phyloP scores from a whole-genome alignment of 2,113 vertebrate species.

The Hemicordylus capensis region DNA sequence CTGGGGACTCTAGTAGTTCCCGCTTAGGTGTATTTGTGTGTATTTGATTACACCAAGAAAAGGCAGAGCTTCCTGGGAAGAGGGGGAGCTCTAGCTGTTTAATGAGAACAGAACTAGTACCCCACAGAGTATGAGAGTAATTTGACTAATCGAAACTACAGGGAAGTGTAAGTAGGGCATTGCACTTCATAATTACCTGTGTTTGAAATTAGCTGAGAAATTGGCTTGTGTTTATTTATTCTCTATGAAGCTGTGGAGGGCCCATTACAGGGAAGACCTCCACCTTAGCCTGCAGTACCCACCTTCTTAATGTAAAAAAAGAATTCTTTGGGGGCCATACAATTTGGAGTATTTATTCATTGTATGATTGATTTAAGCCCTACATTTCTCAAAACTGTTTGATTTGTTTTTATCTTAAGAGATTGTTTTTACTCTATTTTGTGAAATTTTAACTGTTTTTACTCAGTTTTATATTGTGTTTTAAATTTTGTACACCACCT shows the following conservation, averaged over 20 bases:
- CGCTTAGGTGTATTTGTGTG: not conserved
- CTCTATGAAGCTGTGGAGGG: slow-evolving; percentile 8
- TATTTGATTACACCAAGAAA: slow-evolving; percentile 54
- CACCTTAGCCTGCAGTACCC: not conserved
- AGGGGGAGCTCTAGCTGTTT: slow-evolving; percentile 18
- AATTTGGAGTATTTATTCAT: not conserved
- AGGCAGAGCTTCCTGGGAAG: slow-evolving; percentile 40
- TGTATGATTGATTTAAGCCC: not conserved
- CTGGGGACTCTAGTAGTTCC: fast-evolving
- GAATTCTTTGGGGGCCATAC: not conserved
- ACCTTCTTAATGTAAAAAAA: slow-evolving; percentile 24
- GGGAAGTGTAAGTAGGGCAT: slow-evolving; percentile 59
- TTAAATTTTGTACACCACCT: no score
- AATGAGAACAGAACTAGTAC: slow-evolving; percentile 46
- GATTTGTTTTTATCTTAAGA: no score
- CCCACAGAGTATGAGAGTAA: slow-evolving; percentile 63
- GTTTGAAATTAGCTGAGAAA: slow-evolving; percentile 52
- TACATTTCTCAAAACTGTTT: not conserved
- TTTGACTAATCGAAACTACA: slow-evolving; percentile 63
- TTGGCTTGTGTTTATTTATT: slow-evolving; percentile 15
- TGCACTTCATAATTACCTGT: slow-evolving; percentile 64
- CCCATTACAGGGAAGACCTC: slow-evolving; percentile 38
- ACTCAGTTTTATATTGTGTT: no score
- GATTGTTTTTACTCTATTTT: no score
- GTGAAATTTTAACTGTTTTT: no score